phyloP scores from a whole-genome alignment of 2,797 vertebrate genomes.

The Zalophus californianus region DNA sequence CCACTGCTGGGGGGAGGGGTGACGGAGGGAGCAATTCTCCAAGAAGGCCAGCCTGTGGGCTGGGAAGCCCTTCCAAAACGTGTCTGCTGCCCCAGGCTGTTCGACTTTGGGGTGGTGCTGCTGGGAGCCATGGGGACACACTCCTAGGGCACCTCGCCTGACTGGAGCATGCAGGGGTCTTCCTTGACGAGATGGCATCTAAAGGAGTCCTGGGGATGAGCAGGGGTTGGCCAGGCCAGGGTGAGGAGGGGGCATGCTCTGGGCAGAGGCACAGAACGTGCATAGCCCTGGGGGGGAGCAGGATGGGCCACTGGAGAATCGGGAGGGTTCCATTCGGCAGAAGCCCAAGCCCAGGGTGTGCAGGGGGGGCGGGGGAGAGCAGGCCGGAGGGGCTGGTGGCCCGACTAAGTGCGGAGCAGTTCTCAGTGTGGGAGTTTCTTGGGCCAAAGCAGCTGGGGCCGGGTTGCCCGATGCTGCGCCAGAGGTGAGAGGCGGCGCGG shows the following conservation, averaged over 20 bases:
- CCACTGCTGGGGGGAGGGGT: neutral
- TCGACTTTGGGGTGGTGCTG: neutral
- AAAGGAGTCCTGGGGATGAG: neutral
- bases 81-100: neutral
- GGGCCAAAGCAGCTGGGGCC: neutral
- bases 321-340: neutral
- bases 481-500: neutral
- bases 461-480: neutral
- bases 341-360: neutral
- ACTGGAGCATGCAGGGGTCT: neutral
- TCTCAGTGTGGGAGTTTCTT: neutral
- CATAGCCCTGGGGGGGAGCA: neutral
- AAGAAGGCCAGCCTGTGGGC: neutral
- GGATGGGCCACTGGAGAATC: neutral
- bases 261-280: neutral
- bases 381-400: neutral
- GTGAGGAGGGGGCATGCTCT: neutral
- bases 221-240: neutral
- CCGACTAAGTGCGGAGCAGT: no score
- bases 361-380: accelerated
- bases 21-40: accelerated
- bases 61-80: neutral
- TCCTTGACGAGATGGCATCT: neutral
- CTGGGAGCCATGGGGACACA: neutral
- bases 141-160: neutral